Evolutionary conservation across 2,113 vertebrate species (phyloP).

Genomic region (Neogale vison): DNA sequence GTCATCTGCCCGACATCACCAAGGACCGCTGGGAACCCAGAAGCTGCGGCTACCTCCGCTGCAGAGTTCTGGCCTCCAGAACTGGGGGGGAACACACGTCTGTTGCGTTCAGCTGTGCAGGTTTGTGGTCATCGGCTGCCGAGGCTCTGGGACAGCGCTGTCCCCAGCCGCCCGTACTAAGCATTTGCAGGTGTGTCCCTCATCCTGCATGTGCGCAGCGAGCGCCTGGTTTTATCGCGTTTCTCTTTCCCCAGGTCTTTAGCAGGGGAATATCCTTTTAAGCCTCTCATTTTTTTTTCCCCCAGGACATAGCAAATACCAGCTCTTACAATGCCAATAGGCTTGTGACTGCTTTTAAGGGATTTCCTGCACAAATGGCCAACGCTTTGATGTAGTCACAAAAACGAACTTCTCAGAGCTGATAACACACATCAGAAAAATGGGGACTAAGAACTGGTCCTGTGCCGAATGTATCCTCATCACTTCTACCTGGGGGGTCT

Average conservation of each 20-base stretch:
- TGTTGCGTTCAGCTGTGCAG: neutral
- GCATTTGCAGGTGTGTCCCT: neutral
- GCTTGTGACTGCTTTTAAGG: neutral
- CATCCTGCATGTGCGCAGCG: too few species aligned
- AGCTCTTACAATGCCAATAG: neutral
- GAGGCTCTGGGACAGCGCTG: neutral
- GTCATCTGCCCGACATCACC: neutral
- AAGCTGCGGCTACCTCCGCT: neutral
- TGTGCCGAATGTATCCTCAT: too few species aligned
- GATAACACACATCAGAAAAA: neutral
- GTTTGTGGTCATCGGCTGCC: neutral
- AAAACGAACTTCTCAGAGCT: neutral
- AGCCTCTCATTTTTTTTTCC: neutral
- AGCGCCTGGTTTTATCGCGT: neutral
- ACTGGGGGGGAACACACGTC: neutral
- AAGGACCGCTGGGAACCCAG: neutral
- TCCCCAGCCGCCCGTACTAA: rapidly evolving
- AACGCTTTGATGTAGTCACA: neutral
- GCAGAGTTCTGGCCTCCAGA: neutral
- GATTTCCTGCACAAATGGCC: neutral
- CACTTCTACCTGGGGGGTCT: rapidly evolving
- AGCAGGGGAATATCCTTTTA: neutral
- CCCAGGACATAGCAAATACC: neutral
- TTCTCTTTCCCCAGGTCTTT: neutral
- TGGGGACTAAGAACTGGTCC: neutral